These are phyloP conservation scores for Latrodectus hesperus DNA, from an alignment of 2,888 invertebrate species.

Conservation along the genomic window DNA sequence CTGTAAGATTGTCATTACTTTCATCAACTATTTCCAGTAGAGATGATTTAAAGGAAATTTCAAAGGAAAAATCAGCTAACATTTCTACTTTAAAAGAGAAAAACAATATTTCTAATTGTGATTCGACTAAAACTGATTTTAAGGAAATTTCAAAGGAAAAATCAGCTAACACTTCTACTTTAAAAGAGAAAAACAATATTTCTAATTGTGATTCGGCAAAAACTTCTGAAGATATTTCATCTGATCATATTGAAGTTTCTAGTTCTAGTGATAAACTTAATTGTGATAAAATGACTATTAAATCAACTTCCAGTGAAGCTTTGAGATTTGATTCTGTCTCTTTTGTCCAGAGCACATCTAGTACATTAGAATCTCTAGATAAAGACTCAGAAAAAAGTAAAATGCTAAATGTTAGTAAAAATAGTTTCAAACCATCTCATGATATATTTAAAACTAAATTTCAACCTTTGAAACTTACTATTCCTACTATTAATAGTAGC, in stretches of 20 bases:
- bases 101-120: conserved; percentile 6
- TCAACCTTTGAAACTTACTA: conserved; percentile 42
- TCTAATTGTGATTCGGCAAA: background rate
- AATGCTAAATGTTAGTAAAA: conserved; percentile 10
- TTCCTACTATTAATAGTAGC: conserved; percentile 25
- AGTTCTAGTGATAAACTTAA: conserved; percentile 21
- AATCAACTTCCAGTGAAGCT: conserved; percentile 1
- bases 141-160: background rate
- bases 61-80: conserved; percentile 2
- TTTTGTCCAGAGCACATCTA: background rate
- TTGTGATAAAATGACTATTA: background rate
- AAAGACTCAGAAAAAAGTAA: conserved; percentile 7
- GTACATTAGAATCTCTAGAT: conserved; percentile 4
- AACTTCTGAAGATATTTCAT: background rate
- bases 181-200: background rate
- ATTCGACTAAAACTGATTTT: background rate
- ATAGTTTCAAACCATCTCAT: conserved; percentile 28
- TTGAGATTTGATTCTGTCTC: conserved; percentile 16
- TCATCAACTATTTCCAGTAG: background rate
- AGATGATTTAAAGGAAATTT: no score
- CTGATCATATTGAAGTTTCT: conserved; percentile 2
- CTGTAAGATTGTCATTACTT: background rate
- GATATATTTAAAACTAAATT: conserved; percentile 58
- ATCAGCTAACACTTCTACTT: background rate
- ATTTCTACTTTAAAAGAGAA: background rate